A percentile compares a stretch with the other conserved stretches of the same genome.
Evolutionary conservation across 2,888 invertebrate species (phyloP).

Genomic region (Adelphocoris suturalis): DNA sequence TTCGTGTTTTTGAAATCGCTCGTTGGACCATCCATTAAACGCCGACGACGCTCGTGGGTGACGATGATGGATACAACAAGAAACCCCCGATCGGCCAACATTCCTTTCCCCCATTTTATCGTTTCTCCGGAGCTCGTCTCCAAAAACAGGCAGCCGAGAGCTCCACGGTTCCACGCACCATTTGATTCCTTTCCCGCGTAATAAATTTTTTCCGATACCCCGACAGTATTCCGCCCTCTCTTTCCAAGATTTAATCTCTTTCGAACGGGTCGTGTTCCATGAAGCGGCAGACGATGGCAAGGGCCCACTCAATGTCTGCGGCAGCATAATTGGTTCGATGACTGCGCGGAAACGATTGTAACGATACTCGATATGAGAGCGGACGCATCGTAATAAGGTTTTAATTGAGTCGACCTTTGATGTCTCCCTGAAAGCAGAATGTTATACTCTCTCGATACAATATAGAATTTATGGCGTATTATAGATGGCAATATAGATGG

Average conservation of each 20-base stretch:
- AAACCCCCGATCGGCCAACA: neutral
- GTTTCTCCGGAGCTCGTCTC: neutral
- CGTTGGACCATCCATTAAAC: too few species aligned
- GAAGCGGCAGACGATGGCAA: neutral
- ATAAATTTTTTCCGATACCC: slow-evolving; percentile 1
- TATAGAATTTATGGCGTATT: too few species aligned
- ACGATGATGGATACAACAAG: neutral
- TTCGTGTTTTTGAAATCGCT: too few species aligned
- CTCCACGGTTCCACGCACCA: slow-evolving; percentile 12
- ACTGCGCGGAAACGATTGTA: neutral
- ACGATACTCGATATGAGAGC: too few species aligned
- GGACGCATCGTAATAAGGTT: too few species aligned
- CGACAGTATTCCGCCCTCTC: slow-evolving; percentile 36
- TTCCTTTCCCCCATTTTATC: neutral
- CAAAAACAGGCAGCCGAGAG: neutral
- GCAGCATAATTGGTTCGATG: neutral
- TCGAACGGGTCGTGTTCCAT: slow-evolving; percentile 1
- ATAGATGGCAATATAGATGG: too few species aligned
- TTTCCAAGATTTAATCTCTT: neutral
- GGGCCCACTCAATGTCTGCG: neutral
- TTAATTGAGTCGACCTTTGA: too few species aligned
- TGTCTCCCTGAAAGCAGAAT: too few species aligned
- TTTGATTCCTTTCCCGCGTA: slow-evolving; percentile 1
- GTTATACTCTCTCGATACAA: too few species aligned
- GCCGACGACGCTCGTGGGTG: neutral